A percentile compares a stretch with the other conserved stretches of the same genome.
phyloP scores from a whole-genome alignment of 2,888 invertebrate genomes.

The Metellina segmentata region DNA sequence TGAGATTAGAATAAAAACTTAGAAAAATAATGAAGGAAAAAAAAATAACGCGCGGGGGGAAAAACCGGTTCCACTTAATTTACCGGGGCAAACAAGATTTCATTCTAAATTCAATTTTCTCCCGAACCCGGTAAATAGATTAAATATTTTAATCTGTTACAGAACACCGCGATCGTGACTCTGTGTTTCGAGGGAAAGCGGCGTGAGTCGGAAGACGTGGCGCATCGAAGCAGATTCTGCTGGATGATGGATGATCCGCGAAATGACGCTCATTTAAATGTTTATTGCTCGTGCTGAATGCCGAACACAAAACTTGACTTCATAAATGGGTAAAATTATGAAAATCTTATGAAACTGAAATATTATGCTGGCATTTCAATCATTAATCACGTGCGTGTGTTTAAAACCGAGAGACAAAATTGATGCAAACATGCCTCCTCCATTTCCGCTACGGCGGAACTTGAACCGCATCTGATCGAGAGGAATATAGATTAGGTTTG shows the following conservation, averaged over 20 bases:
- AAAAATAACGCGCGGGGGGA: not conserved
- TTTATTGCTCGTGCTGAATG: conserved; percentile 57
- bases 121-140: conserved; percentile 74
- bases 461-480: not conserved
- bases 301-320: conserved; percentile 31
- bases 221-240: not conserved
- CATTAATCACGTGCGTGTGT: not conserved
- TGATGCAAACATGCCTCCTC: not conserved
- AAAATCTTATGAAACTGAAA: conserved; percentile 53
- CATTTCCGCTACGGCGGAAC: not conserved
- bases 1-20: conserved; percentile 54
- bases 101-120: conserved; percentile 76
- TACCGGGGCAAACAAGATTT: conserved; percentile 75
- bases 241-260: conserved; percentile 50
- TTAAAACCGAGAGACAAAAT: not conserved
- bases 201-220: conserved; percentile 20
- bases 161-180: conserved; percentile 57
- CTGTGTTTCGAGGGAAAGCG: conserved; percentile 7
- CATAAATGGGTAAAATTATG: conserved; percentile 58
- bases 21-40: conserved; percentile 32
- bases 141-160: conserved; percentile 77
- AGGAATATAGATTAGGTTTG: not conserved
- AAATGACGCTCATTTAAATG: conserved; percentile 62
- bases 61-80: conserved; percentile 72
- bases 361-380: conserved; percentile 10